A percentile compares a stretch with the other conserved stretches of the same genome.
Evolutionary conservation across 2,888 invertebrate genomes (phyloP).

Genomic region (Eupsilia transversa): DNA sequence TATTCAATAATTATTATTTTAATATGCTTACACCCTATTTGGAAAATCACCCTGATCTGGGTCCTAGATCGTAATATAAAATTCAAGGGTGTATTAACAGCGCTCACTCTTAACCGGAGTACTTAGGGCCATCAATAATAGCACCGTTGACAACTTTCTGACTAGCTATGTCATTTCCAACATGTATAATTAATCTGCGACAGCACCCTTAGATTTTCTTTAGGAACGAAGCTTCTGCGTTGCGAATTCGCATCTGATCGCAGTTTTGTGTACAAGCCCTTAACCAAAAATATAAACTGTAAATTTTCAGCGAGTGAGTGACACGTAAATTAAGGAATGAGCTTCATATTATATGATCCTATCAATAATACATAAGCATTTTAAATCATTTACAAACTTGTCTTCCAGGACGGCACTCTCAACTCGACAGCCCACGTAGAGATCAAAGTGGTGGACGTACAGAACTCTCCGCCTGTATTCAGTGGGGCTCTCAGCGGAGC

Average conservation of each 20-base stretch:
- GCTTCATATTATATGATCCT: not conserved
- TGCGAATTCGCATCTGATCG: too few relatives aligned
- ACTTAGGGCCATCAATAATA: not conserved
- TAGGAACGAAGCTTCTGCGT: too few relatives aligned
- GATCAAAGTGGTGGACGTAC: constrained; percentile 95
- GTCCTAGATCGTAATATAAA: not conserved
- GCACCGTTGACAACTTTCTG: not conserved
- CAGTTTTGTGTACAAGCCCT: too few relatives aligned
- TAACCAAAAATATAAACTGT: too few relatives aligned
- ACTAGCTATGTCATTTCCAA: not conserved
- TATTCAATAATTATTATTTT: not conserved
- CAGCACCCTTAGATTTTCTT: too few relatives aligned
- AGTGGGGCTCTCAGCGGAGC: constrained; percentile 95
- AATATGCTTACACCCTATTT: not conserved
- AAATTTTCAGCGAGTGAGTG: too few relatives aligned
- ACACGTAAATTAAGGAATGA: too few relatives aligned
- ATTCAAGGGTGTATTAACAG: not conserved
- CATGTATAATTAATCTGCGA: too few relatives aligned
- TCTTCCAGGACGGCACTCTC: constrained; percentile 93
- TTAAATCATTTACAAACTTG: too few relatives aligned
- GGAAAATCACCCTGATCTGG: not conserved
- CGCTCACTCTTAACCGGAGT: not conserved
- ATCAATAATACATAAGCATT: not conserved
- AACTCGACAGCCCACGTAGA: constrained; percentile 94
- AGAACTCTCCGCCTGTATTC: constrained; percentile 96